Percentiles rank a stretch among this genome's conserved stretches.
Evolutionary conservation across 2,113 vertebrate species (phyloP).

Genomic region (Hemibagrus wyckioides): DNA sequence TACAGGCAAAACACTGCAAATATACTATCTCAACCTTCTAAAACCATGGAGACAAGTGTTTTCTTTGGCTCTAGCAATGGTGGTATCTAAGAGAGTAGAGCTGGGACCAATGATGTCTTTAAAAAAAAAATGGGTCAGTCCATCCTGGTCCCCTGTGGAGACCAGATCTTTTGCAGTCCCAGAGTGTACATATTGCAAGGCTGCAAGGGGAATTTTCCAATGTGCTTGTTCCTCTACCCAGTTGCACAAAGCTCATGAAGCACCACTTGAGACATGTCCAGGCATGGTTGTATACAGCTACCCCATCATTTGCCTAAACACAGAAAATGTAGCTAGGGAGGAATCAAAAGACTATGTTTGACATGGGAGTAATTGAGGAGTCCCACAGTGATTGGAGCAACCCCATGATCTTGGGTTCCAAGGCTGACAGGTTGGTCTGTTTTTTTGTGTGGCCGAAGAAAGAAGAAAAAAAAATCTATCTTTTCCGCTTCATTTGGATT

Average conservation of each 20-base stretch:
- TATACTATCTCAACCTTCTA: background rate
- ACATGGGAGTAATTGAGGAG: background rate
- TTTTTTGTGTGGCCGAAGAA: background rate
- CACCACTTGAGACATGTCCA: background rate
- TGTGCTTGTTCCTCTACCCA: background rate
- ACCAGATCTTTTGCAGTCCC: background rate
- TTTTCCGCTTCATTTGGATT: background rate
- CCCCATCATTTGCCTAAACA: background rate
- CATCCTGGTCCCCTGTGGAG: background rate
- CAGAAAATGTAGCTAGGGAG: background rate
- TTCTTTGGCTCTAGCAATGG: background rate
- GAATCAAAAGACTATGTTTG: background rate
- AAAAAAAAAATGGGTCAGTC: background rate
- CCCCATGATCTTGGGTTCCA: background rate
- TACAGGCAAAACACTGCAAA: background rate
- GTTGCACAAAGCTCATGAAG: background rate
- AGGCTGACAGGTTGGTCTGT: background rate
- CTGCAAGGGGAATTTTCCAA: background rate
- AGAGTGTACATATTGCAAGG: background rate
- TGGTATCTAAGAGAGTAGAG: background rate
- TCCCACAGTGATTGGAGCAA: background rate
- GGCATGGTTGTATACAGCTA: background rate
- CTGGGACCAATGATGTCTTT: background rate
- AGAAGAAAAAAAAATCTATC: too few species aligned
- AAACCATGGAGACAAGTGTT: background rate